Percentiles rank a stretch among this genome's conserved stretches.
phyloP scores from a whole-genome alignment of 2,888 invertebrate genomes.

The Zootermopsis nevadensis region DNA sequence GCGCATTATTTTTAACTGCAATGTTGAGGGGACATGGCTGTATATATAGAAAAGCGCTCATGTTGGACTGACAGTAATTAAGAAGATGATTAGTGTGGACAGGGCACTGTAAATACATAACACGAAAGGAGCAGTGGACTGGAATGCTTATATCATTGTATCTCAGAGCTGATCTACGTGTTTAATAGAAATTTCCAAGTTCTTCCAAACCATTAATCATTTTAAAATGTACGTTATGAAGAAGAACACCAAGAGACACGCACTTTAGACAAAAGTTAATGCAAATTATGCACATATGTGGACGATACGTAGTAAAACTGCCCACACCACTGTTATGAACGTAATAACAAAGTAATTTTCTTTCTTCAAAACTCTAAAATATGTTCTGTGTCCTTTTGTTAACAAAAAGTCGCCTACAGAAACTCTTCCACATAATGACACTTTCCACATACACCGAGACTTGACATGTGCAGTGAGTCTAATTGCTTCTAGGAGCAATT shows the following conservation, averaged over 20 bases:
- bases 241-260: background rate
- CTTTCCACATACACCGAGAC: background rate
- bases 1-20: background rate
- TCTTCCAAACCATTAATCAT: background rate
- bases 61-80: background rate
- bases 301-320: background rate
- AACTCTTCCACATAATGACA: conserved; percentile 27
- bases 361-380: conserved; percentile 21
- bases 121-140: background rate
- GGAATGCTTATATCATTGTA: background rate
- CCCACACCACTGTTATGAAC: conserved; percentile 12
- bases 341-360: conserved; percentile 27
- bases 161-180: background rate
- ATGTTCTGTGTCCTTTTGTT: conserved; percentile 29
- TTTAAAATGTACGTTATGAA: conserved; percentile 3
- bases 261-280: background rate
- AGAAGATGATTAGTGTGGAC: background rate
- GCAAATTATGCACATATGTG: conserved; percentile 29
- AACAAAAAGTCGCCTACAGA: conserved; percentile 29
- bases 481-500: conserved; percentile 29
- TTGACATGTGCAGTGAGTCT: background rate
- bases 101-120: background rate
- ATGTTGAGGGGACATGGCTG: background rate
- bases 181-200: background rate
- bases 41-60: too few species aligned